phyloP scores from a whole-genome alignment of 1,140 invertebrate species.

The Marisa cornuarietis region DNA sequence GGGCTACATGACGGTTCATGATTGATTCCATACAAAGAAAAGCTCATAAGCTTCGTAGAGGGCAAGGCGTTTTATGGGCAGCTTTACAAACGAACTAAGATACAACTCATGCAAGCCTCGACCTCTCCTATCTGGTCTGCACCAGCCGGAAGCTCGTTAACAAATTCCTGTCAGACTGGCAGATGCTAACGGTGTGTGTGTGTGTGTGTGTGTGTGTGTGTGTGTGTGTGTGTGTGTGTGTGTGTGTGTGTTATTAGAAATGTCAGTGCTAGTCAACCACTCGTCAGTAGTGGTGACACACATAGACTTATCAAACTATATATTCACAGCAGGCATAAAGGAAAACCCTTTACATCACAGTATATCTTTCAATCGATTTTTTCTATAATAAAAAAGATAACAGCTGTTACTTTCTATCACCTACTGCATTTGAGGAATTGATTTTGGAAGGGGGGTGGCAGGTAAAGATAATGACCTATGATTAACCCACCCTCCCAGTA shows the following conservation, averaged over 20 bases:
- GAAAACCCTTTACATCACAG: not conserved
- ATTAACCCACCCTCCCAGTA: too few species aligned
- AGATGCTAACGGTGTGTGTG: not conserved
- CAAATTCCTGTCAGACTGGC: not conserved
- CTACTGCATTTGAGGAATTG: too few species aligned
- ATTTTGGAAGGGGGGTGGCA: too few species aligned
- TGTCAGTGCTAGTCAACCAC: not conserved
- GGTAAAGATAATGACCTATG: too few species aligned
- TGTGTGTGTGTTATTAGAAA: not conserved
- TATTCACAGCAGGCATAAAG: too few species aligned
- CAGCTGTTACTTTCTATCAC: too few species aligned
- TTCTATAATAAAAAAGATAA: not conserved
- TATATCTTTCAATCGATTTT: not conserved
- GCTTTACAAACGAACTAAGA: not conserved
- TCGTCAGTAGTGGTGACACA: not conserved
- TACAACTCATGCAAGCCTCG: not conserved
- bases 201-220: conserved; percentile 9
- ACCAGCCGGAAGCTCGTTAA: not conserved
- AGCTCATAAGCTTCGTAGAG: not conserved
- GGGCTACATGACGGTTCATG: not conserved
- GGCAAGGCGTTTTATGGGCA: too few species aligned
- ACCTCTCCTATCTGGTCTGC: not conserved
- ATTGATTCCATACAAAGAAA: not conserved
- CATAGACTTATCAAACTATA: too few species aligned
- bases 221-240: conserved; percentile 5